These are phyloP conservation scores for Neotragus moschatus DNA, from an alignment of 2,113 vertebrate genomes.

Conservation along the genomic window DNA sequence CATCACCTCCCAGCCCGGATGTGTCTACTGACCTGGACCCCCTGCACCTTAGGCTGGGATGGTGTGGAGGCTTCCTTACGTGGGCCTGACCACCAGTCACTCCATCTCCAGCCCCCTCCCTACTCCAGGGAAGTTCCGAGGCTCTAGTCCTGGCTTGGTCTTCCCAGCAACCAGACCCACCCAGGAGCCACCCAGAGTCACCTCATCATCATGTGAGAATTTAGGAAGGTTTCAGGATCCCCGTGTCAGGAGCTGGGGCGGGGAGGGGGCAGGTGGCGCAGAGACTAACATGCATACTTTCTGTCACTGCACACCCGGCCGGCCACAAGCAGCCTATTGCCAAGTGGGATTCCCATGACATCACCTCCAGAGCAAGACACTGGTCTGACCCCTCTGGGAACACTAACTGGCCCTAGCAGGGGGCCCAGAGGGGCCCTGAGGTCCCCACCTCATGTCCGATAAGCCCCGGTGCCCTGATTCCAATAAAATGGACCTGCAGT, in stretches of 20 bases:
- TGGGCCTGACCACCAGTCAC: background rate
- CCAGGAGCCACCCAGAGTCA: background rate
- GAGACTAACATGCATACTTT: background rate
- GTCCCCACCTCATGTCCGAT: background rate
- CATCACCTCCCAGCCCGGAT: fast-evolving
- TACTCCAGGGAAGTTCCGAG: background rate
- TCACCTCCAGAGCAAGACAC: background rate
- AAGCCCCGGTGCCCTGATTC: background rate
- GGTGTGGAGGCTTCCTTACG: background rate
- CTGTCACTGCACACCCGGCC: background rate
- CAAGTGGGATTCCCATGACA: background rate
- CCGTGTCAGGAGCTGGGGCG: background rate
- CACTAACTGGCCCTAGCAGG: background rate
- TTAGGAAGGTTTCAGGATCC: fast-evolving
- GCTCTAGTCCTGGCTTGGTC: background rate
- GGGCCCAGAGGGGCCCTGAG: background rate
- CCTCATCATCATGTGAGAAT: background rate
- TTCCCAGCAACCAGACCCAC: background rate
- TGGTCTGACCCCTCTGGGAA: background rate
- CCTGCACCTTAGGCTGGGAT: background rate
- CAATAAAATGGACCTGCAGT: background rate
- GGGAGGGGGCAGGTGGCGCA: background rate
- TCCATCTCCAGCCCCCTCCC: background rate
- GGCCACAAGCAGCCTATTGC: background rate
- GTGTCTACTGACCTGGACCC: fast-evolving